Evolutionary conservation across 2,888 invertebrate species (phyloP), one percentile per base, ranked within the genome.

Genomic region (Hetaerina titia): DNA sequence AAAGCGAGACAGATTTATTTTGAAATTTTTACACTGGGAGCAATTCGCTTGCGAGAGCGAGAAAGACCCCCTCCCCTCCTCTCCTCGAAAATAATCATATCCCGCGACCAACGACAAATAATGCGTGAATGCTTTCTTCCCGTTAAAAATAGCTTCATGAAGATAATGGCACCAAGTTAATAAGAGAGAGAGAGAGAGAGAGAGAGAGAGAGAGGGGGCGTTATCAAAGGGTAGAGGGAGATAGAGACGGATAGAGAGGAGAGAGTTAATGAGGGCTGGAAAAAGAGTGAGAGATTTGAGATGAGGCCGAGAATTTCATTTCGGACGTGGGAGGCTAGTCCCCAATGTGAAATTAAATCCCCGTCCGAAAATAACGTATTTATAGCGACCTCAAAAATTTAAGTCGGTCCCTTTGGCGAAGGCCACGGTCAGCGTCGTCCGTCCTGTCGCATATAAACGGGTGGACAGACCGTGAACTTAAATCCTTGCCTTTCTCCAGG

Each of bases 341-440:
- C 45, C 45, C 45, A 45, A 45, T 45, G 45, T 45, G 45, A 45
- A 4, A 45, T 45, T 45, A 45, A 1, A 45, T 31, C 31, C 11
- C 31, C n/a, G 45, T 45, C 45, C 11, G 81, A 81, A 31, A 11
- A 25, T 81, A 9, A 31, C 81, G 81, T 81, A 81, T 81, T 81
- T 81, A 81, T 81, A 81, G 81, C 81, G 81, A 81, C 31, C 81
- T 81, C 81, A 31, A 81, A 81, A 22, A 81, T 81, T 81, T 31
- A 81, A 81, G 81, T 81, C 45, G 25, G 81, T 15, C 81, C 11
- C 81, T 31, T 9, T 0, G 31, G 81, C 25, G 9, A 81, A 81
- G 81, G 81, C 13, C 81, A 81, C 25, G 81, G 81, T 81, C 81
- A 81, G 25, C 81, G 81, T 31, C 81, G 31, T 81, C 25, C 31